These are phyloP conservation scores for Rhopalosiphum padi DNA, from an alignment of 1,140 invertebrate species.

Conservation along the genomic window DNA sequence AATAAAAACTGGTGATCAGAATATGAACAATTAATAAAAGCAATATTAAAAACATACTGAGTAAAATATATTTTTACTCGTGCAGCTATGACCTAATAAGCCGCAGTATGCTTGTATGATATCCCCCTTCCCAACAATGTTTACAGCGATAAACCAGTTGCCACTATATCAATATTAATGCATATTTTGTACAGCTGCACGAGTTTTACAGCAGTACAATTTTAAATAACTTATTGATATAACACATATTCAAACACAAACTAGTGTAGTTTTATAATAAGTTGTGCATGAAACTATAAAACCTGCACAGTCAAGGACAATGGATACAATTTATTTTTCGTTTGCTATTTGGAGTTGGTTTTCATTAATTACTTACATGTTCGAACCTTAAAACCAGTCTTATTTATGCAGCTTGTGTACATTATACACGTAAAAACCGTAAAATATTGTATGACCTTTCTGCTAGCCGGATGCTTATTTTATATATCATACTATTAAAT, in stretches of 20 bases:
- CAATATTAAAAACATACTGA: not conserved
- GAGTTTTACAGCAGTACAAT: too few species aligned
- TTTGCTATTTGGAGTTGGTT: not conserved
- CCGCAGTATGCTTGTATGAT: not conserved
- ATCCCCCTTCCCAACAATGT: too few species aligned
- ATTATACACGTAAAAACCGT: not conserved
- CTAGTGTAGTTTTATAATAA: not conserved
- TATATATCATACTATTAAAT: too few species aligned
- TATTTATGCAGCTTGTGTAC: too few species aligned
- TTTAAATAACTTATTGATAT: too few species aligned
- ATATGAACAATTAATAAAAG: not conserved
- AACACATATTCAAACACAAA: not conserved
- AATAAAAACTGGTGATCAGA: not conserved
- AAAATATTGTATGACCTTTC: not conserved
- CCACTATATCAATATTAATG: too few species aligned
- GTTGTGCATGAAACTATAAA: not conserved
- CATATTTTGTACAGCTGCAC: too few species aligned
- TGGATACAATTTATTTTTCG: not conserved
- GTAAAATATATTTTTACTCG: not conserved
- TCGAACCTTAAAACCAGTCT: not conserved
- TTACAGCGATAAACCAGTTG: not conserved
- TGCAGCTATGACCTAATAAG: not conserved
- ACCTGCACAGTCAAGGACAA: not conserved
- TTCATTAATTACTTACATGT: not conserved
- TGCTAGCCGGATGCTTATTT: not conserved